Base-by-base conservation (phyloP, 1,140 invertebrate species). In the Pissodes strobi region DNA sequence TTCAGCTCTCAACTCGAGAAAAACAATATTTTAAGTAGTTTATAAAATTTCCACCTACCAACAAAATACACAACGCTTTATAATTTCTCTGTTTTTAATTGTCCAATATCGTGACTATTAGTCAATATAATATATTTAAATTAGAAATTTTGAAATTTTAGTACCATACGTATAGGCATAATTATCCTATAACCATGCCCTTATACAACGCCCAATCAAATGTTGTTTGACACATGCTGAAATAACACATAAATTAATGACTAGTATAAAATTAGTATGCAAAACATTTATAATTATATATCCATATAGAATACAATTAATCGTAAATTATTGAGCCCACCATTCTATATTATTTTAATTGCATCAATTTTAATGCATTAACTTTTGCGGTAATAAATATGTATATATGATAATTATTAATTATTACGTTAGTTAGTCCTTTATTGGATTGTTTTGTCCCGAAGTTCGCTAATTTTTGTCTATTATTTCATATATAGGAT, bases 321-420 rank as follows among this genome's bases (percentile, higher is more conserved):
- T 61, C 48, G 51, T 64, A 55, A 64, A 64, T 64, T 64, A 64
- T 52, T 56, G 41, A 30, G 52, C 52, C 61, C 52, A 56, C 39
- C 52, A 48, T 48, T 48, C 43, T 64, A 56, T 64, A 64, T 64
- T 64, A 64, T 64, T 56, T 64, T 64, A 64, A 56, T 64, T 64
- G 51, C 41, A 19, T 64, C 51, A 49, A 56, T 64, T 64, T 56
- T 64, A 64, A 64, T 64, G 52, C 61, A 64, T 64, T 64, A 64
- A 64, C 61, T 64, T 64, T 64, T 49, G 52, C 41, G 52, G 61
- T 49, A 56, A 64, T 64, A 55, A 64, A 64, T 64, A 56, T 56
- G 51, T 56, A 46, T 64, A 64, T 45, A 34, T 45, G 49, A 49
- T 64, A 48, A 64, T 56, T 56, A 56, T 56, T 64, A 64, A 49